phyloP scores from a whole-genome alignment of 2,888 invertebrate genomes.

The Andrena trimmerana region DNA sequence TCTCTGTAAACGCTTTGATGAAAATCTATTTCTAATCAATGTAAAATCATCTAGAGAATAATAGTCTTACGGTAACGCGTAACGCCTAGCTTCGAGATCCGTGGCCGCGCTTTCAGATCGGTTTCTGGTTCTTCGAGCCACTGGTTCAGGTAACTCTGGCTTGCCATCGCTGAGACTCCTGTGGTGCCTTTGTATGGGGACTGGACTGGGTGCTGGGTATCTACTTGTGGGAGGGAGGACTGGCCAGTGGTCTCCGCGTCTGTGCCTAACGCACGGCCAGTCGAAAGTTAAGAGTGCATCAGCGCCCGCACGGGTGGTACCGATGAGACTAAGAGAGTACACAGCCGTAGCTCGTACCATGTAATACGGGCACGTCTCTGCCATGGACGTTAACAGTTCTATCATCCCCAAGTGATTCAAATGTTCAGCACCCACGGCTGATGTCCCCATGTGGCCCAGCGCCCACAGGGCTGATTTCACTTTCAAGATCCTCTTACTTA shows the following conservation, averaged over 20 bases:
- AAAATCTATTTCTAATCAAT: slow-evolving; percentile 2
- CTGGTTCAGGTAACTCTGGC: slow-evolving; percentile 79
- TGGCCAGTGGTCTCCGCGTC: slow-evolving; percentile 82
- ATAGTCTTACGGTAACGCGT: slow-evolving; percentile 77
- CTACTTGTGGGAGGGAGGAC: slow-evolving; percentile 75
- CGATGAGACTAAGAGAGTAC: slow-evolving; percentile 94
- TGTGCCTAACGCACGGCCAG: slow-evolving; percentile 82
- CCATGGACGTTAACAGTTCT: slow-evolving; percentile 88
- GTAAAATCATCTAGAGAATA: not conserved
- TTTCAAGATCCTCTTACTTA: slow-evolving; percentile 87
- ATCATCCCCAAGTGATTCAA: slow-evolving; percentile 88
- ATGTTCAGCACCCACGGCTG: slow-evolving; percentile 91
- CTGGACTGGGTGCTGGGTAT: slow-evolving; percentile 75
- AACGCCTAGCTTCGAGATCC: slow-evolving; percentile 81
- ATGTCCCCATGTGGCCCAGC: slow-evolving; percentile 92
- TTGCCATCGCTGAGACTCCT: slow-evolving; percentile 83
- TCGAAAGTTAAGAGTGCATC: slow-evolving; percentile 87
- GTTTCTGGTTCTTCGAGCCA: slow-evolving; percentile 80
- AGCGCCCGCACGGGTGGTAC: slow-evolving; percentile 93
- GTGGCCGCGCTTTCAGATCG: slow-evolving; percentile 84
- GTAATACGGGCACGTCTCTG: slow-evolving; percentile 93
- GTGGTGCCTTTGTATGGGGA: slow-evolving; percentile 81
- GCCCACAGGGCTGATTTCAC: slow-evolving; percentile 97
- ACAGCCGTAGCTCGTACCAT: slow-evolving; percentile 96
- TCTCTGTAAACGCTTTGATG: slow-evolving; percentile 86